phyloP scores from a whole-genome alignment of 2,113 vertebrate species.

The Scophthalmus maximus region DNA sequence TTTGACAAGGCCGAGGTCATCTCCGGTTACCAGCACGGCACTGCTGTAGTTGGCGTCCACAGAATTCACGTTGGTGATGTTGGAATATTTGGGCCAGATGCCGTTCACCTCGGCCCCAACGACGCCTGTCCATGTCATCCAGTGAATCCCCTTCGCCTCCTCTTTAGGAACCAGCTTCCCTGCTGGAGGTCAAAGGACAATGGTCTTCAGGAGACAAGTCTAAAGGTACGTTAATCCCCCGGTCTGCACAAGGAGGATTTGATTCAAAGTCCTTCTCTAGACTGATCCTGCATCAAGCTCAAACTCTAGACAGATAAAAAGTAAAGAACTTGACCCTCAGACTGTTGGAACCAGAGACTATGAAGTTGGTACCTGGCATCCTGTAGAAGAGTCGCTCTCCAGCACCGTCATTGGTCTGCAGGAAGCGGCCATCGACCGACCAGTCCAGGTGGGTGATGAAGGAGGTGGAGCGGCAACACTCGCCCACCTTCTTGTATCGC shows the following conservation, averaged over 20 bases:
- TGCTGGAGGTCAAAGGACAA: conserved; percentile 77
- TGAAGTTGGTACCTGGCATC: conserved; percentile 91
- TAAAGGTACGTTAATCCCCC: too few species aligned
- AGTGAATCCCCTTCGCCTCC: conserved; percentile 92
- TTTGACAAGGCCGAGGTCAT: conserved; percentile 94
- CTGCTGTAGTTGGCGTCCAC: conserved; percentile 96
- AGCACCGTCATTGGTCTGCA: conserved; percentile 94
- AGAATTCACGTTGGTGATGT: conserved; percentile 89
- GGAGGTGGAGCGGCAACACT: conserved; percentile 91
- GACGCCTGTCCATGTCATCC: conserved; percentile 96
- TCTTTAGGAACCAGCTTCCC: conserved; percentile 92
- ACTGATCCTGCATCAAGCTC: too few species aligned
- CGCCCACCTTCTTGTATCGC: conserved; percentile 96
- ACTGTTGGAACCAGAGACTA: neutral
- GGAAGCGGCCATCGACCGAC: conserved; percentile 94
- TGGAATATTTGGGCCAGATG: conserved; percentile 96
- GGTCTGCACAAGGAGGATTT: too few species aligned
- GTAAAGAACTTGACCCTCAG: neutral
- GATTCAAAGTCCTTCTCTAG: too few species aligned
- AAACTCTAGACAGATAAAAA: neutral
- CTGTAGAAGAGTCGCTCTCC: conserved; percentile 94
- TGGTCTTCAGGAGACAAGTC: neutral
- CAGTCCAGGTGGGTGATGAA: conserved; percentile 98
- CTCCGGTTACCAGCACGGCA: conserved; percentile 90
- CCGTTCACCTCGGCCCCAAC: conserved; percentile 93